Evolutionary conservation across 2,888 invertebrate genomes (phyloP).

Genomic region (Psylliodes chrysocephalus): DNA sequence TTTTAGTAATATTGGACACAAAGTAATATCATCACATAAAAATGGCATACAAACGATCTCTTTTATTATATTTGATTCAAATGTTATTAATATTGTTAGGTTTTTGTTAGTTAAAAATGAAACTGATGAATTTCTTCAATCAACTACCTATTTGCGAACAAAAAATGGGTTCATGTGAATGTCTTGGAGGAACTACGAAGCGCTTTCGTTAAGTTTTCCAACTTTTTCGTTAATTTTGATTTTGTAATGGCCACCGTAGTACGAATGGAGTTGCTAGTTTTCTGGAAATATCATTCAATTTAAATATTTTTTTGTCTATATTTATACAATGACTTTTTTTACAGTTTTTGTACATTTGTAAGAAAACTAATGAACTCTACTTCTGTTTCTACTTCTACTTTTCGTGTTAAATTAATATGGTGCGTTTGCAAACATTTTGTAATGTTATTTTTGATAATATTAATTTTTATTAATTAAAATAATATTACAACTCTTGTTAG

Average conservation of each 20-base stretch:
- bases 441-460: too few species aligned
- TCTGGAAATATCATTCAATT: conserved; percentile 4
- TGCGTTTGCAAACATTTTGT: too few species aligned
- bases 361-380: too few species aligned
- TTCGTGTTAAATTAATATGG: too few species aligned
- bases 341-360: too few species aligned
- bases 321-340: too few species aligned
- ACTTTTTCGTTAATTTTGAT: conserved; percentile 3
- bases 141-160: conserved; percentile 1
- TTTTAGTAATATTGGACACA: too few species aligned
- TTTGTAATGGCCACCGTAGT: background rate
- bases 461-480: too few species aligned
- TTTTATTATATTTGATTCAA: conserved; percentile 3
- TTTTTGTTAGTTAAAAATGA: conserved; percentile 4
- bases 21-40: background rate
- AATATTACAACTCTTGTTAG: too few species aligned
- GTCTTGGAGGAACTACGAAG: conserved; percentile 9
- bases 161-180: background rate
- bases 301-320: background rate
- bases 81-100: background rate
- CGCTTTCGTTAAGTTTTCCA: conserved; percentile 6
- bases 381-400: too few species aligned
- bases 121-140: conserved; percentile 1
- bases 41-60: background rate
- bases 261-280: conserved; percentile 7